Conservation (phyloP, 2,113 vertebrate species). For the Struthidea cinerea region DNA sequence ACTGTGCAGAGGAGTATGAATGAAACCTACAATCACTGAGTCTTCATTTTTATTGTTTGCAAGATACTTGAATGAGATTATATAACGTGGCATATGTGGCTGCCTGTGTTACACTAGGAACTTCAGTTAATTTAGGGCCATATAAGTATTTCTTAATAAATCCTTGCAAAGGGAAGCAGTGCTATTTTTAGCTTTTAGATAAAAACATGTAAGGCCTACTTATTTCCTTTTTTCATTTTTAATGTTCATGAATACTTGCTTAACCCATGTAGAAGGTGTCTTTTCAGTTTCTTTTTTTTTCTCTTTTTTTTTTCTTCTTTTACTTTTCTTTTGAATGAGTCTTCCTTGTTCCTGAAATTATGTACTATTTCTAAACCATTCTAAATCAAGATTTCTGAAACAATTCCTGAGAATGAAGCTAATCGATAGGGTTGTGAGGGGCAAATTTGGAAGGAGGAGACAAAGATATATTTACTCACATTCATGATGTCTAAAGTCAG, state of each 20-base stretch:
- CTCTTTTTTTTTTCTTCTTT: accelerated
- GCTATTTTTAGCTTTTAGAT: neutral
- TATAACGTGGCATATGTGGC: neutral
- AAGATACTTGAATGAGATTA: neutral
- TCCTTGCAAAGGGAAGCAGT: neutral
- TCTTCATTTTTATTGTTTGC: neutral
- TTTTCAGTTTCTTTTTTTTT: neutral
- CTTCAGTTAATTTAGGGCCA: neutral
- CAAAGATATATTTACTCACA: neutral
- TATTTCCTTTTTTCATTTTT: neutral
- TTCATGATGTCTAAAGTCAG: neutral
- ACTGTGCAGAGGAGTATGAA: neutral
- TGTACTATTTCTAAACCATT: neutral
- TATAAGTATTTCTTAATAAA: neutral
- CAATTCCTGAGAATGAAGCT: neutral
- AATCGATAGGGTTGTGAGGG: neutral
- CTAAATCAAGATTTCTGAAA: neutral
- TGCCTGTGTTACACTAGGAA: neutral
- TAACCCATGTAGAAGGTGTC: accelerated
- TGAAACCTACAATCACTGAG: neutral
- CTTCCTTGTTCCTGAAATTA: neutral
- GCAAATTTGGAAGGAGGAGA: neutral
- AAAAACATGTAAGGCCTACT: neutral
- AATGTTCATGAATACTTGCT: neutral
- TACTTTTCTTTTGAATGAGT: neutral